Evolutionary conservation across 2,888 invertebrate species (phyloP).

Genomic region (Conus canariensis): DNA sequence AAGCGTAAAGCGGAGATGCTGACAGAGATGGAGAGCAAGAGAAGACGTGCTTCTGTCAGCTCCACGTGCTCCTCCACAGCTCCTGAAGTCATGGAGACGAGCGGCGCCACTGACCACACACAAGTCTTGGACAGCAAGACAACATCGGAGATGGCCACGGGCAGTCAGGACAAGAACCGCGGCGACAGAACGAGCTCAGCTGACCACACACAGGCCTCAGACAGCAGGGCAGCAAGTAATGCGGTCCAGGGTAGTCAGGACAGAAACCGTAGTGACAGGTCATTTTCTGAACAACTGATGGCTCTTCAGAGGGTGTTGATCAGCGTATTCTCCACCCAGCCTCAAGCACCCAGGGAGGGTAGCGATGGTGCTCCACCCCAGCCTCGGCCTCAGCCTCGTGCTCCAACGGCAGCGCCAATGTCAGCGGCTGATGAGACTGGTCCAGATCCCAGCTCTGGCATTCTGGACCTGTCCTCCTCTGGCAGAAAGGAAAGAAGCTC

Average conservation of each 20-base stretch:
- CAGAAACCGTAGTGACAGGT: not conserved
- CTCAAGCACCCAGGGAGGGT: not conserved
- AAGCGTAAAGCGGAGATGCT: slow-evolving; percentile 52
- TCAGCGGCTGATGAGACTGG: not conserved
- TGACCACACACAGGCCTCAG: not conserved
- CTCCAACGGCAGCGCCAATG: not conserved
- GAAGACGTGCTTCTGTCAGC: not conserved
- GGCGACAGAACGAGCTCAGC: not conserved
- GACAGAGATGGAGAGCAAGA: slow-evolving; percentile 47
- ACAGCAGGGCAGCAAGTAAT: too few relatives aligned
- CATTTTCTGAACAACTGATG: not conserved
- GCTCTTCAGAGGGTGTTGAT: not conserved
- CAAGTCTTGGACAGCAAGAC: not conserved
- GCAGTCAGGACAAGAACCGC: not conserved
- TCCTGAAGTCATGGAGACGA: not conserved
- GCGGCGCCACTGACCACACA: not conserved
- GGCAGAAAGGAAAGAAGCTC: not conserved
- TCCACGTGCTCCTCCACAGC: not conserved
- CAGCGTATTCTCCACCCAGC: not conserved
- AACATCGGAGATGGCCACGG: not conserved
- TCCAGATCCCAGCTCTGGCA: not conserved
- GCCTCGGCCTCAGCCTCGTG: not conserved
- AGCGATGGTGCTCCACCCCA: not conserved
- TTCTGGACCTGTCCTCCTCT: slow-evolving; percentile 17
- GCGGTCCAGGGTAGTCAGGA: too few relatives aligned